Base-by-base conservation (phyloP, 1,140 invertebrate genomes). In the Drosophila equinoxialis region DNA sequence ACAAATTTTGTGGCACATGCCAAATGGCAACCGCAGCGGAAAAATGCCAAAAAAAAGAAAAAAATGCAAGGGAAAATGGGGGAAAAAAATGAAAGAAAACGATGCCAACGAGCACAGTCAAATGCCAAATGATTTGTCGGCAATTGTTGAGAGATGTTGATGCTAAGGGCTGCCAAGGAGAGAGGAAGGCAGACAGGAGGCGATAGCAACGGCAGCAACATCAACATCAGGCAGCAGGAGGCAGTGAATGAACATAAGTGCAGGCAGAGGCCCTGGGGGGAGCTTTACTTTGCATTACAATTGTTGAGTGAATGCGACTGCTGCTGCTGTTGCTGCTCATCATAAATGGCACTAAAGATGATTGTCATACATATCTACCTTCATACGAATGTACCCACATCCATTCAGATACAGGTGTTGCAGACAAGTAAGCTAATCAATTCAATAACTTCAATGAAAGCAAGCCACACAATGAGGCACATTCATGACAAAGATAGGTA, bases 51-150 rank as follows among this genome's bases (percentile, higher is more conserved):
- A 76, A 42, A 59, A 6, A 11, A 20, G 68, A 30, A 45, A 59
- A 75, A 68, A 61, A 5, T 23, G 58, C 7, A 26, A 3, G 37
- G 30, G n/a, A 39, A 37, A 35, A 55, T 14, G 48, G 58, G 11
- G 37, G 10, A n/a, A 11, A 13, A 20, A 33, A 33, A 51, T 39
- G n/a, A 48, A 20, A 55, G 37, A 62, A 62, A 62, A 42, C 17
- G 35, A 42, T 20, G 35, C 35, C 37, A 62, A 45, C 45, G 68
- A 72, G 65, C 72, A 67, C 75, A 85, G 71, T 71, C 83, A 87
- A 86, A 86, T 87, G 76, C 76, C 84, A 87, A 87, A 87, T 87
- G 83, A 87, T 87, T 87, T 87, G 84, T 77, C 84, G 83, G 79
- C 83, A 83, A 89, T 89, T 82, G 83, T 71, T 77, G 75, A 68